Conservation (phyloP, 2,113 vertebrate species). For the Andinoacara biseriatus region DNA sequence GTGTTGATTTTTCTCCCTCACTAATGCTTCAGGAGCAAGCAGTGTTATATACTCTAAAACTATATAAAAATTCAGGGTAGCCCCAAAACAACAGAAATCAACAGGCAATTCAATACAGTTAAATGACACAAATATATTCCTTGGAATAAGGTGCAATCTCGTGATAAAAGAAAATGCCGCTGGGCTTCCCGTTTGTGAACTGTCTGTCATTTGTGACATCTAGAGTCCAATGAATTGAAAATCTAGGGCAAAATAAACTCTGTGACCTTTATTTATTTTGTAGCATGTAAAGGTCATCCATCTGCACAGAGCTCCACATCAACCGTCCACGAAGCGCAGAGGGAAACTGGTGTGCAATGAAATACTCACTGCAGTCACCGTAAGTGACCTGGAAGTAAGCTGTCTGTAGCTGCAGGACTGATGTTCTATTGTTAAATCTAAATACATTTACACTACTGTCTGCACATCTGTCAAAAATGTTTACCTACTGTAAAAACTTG, state of each 20-base stretch:
- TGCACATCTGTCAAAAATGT: neutral
- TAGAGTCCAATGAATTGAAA: neutral
- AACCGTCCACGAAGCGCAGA: neutral
- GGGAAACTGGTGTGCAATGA: constrained; percentile 1
- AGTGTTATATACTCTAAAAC: neutral
- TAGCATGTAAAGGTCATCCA: neutral
- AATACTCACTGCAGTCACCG: neutral
- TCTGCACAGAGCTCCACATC: neutral
- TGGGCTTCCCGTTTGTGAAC: neutral
- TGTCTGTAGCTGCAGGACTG: neutral
- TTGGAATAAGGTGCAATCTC: neutral
- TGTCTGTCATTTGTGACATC: neutral
- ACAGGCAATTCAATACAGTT: too few relatives aligned
- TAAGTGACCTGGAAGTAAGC: constrained; percentile 21
- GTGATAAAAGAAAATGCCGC: rapidly evolving
- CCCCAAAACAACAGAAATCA: neutral
- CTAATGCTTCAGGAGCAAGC: neutral
- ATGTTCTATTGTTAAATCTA: neutral
- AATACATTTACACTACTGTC: neutral
- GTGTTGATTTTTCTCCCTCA: neutral
- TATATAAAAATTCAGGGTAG: neutral
- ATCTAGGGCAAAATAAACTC: neutral
- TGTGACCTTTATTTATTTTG: neutral
- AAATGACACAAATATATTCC: neutral
- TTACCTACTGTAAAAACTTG: neutral